Percentiles rank a stretch among this genome's conserved stretches.
These are phyloP conservation scores for Melitaea athalia DNA, from an alignment of 2,888 invertebrate species.

Conservation along the genomic window DNA sequence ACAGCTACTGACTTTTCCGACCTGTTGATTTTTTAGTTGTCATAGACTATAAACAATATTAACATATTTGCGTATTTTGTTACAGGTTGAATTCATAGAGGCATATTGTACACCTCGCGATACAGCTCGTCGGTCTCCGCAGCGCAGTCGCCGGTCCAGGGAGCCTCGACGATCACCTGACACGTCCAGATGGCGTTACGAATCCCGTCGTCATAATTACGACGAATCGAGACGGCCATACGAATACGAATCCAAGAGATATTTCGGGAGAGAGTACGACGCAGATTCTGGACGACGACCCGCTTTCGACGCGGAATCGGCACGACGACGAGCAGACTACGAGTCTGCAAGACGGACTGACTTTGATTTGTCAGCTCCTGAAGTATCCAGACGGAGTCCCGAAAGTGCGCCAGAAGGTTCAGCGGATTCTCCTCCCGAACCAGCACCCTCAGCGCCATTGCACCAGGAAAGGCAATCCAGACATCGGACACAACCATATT, in stretches of 20 bases:
- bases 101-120: constrained; percentile 89
- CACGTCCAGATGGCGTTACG: constrained; percentile 75
- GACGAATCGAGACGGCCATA: constrained; percentile 72
- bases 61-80: constrained; percentile 51
- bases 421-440: constrained; percentile 76
- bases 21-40: background rate
- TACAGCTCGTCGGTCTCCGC: constrained; percentile 79
- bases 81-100: constrained; percentile 87
- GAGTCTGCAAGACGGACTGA: constrained; percentile 76
- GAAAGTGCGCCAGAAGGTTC: constrained; percentile 77
- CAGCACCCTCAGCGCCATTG: constrained; percentile 74
- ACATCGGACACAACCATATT: constrained; percentile 73
- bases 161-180: constrained; percentile 73
- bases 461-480: constrained; percentile 67
- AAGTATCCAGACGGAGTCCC: constrained; percentile 69
- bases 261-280: constrained; percentile 67
- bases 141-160: constrained; percentile 71
- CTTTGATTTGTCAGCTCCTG: constrained; percentile 74
- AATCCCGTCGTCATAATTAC: constrained; percentile 70
- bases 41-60: background rate
- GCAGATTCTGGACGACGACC: constrained; percentile 68
- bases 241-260: constrained; percentile 66
- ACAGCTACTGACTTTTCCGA: background rate
- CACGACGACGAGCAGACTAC: constrained; percentile 74
- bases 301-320: constrained; percentile 73